These are phyloP conservation scores for Enteromius fasciolatus DNA, from an alignment of 2,797 vertebrate genomes.

Conservation along the genomic window DNA sequence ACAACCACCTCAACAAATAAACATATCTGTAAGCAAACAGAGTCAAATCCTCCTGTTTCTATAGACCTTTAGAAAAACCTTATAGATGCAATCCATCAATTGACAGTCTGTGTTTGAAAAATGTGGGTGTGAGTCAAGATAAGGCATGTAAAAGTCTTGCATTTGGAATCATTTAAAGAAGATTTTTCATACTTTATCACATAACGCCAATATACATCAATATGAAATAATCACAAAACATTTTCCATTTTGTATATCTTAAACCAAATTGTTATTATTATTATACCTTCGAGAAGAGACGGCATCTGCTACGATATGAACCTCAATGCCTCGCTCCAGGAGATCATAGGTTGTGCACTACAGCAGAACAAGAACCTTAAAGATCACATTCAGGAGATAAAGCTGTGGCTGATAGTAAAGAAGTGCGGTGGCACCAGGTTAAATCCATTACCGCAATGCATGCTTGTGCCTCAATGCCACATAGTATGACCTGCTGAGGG, in stretches of 20 bases:
- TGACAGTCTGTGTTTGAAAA: slow-evolving; percentile 13
- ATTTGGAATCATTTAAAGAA: slow-evolving; percentile 15
- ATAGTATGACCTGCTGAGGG: slow-evolving; percentile 84
- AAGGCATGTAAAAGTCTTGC: background rate
- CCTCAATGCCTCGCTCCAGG: slow-evolving; percentile 84
- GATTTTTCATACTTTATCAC: background rate
- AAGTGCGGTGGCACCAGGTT: background rate
- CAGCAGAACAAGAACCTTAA: slow-evolving; percentile 31
- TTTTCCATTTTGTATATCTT: background rate
- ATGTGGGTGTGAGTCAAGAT: background rate
- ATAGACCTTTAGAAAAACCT: slow-evolving; percentile 19
- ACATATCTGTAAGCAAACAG: background rate
- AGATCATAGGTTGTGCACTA: slow-evolving; percentile 88
- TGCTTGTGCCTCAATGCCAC: slow-evolving; percentile 88
- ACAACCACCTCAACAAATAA: slow-evolving; percentile 5
- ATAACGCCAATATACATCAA: too few species aligned
- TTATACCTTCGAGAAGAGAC: slow-evolving; percentile 87
- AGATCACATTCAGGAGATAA: background rate
- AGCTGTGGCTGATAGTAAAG: background rate
- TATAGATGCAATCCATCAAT: background rate
- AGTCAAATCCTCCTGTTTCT: background rate
- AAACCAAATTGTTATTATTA: background rate
- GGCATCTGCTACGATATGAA: slow-evolving; percentile 88
- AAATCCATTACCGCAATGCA: slow-evolving; percentile 82
- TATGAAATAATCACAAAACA: background rate